Base-by-base conservation (phyloP, 1,140 invertebrate species). In the Bombus sylvicola region DNA sequence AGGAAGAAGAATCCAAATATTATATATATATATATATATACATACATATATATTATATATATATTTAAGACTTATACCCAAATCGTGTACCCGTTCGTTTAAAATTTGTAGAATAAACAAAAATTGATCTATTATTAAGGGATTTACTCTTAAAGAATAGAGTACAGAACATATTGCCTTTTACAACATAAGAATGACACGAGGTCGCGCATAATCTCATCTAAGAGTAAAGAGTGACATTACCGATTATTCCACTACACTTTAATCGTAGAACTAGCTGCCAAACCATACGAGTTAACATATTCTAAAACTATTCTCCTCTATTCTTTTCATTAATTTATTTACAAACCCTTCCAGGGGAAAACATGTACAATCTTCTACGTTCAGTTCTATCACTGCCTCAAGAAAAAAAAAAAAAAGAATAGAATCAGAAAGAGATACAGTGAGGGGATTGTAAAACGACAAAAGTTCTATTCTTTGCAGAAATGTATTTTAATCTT, bases 121-220 rank as follows among this genome's bases (percentile, higher is more conserved):
- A 57, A 34, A 43, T 53, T 79, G 39, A n/a, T 71, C 64, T 57
- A 72, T 25, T 39, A 47, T 34, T 68, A 66, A 53, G 66, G 39
- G 25, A 25, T 71, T 28, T 25, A 31, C 31, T 75, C 59, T 47
- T 13, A 18, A 53, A 64, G 22, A 22, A 62, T 59, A 47, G 68
- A 62, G 57, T 80, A 80, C 53, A 80, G 83, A 80, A 80, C 57
- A 80, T 72, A 85, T 53, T 85, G 83, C 83, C 83, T 85, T 85
- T 80, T 80, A 80, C 25, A 69, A 79, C 12, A 18, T 85, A 85
- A 85, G 83, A 37, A 57, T 62, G 83, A 80, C 25, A 37, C 22
- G 28, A 37, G 8, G 5, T 85, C 68, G 25, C 22, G 3, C 25
- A 18, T 80, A 80, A 72, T 80, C 53, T 80, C 53, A n/a, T 37